Evolutionary conservation across 2,113 vertebrate genomes (phyloP), one percentile per base, ranked within the genome.

Genomic region (Peromyscus californicus): DNA sequence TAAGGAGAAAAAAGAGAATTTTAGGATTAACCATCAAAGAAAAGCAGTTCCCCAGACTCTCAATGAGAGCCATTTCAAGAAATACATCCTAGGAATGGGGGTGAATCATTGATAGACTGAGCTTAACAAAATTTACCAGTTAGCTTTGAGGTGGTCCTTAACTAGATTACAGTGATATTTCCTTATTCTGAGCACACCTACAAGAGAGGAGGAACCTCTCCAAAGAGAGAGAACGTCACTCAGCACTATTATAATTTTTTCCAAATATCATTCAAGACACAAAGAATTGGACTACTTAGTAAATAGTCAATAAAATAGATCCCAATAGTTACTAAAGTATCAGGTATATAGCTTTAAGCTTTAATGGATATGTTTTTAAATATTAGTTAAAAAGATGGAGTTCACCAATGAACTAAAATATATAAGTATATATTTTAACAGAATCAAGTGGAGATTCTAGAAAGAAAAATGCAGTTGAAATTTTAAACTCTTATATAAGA

Each of bases 101-200:
- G 24, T 92, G 22, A 94, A 33, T 22, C 39, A 61, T 48, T 96
- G 84, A 57, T 72, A 94, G 70, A 78, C 42, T 72, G 36, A 26
- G 19, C 51, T 85, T 94, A 80, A 80, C 76, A 74, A 74, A 96
- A 96, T 59, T 26, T 45, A 51, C 36, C 91, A 69, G 72, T 59
- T 78, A 75, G n/a, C 57, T 93, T 84, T 69, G 29, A 45, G 39
- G 65, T 75, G 39, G 1, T 69, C 9, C 33, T 90, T 87, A 36
- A 75, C 31, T 87, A 9, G 31, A 70, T 87, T 92, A 85, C 76
- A 45, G 7, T 76, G 3, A 54, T 90, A 21, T 67, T 90, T 94
- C 57, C 74, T 97, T 86, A 69, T 80, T 90, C 9, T 92, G 39
- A 36, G 31, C 42, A 45, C 45, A 78, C 29, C 51, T 61, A 63